Percentiles rank a stretch among this genome's conserved stretches.
These are phyloP conservation scores for Orthosia incerta DNA, from an alignment of 2,888 invertebrate genomes.

Conservation along the genomic window DNA sequence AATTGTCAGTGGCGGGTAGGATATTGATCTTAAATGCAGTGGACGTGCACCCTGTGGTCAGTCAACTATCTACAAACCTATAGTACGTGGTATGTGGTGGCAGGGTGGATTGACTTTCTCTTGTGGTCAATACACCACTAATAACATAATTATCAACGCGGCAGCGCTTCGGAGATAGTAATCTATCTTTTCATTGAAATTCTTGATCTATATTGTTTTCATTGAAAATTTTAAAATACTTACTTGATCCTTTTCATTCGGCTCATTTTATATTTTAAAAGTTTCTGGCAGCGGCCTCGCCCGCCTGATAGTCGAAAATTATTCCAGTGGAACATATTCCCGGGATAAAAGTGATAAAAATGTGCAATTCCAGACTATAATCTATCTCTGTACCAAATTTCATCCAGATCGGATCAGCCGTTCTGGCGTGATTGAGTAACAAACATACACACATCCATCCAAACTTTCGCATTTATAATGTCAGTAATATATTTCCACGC, in stretches of 20 bases:
- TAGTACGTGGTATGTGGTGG: neutral
- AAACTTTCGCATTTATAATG: no score
- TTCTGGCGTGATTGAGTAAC: no score
- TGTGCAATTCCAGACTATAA: no score
- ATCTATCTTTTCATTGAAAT: neutral
- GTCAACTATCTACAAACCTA: neutral
- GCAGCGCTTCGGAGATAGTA: neutral
- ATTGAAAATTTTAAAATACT: neutral
- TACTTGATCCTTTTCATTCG: neutral
- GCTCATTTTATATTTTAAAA: neutral
- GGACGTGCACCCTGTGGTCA: constrained; percentile 4
- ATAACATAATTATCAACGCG: constrained; percentile 2
- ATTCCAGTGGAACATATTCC: no score
- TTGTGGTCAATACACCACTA: constrained; percentile 8
- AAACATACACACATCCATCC: no score
- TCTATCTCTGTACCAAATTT: no score
- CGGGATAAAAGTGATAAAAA: no score
- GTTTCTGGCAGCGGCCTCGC: neutral
- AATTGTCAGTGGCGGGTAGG: neutral
- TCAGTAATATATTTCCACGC: neutral
- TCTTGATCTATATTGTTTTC: neutral
- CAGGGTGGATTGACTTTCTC: neutral
- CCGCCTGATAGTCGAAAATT: no score
- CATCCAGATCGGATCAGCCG: no score
- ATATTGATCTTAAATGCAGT: neutral